Conservation (phyloP, 1,140 invertebrate species). For the Achroia grisella region DNA sequence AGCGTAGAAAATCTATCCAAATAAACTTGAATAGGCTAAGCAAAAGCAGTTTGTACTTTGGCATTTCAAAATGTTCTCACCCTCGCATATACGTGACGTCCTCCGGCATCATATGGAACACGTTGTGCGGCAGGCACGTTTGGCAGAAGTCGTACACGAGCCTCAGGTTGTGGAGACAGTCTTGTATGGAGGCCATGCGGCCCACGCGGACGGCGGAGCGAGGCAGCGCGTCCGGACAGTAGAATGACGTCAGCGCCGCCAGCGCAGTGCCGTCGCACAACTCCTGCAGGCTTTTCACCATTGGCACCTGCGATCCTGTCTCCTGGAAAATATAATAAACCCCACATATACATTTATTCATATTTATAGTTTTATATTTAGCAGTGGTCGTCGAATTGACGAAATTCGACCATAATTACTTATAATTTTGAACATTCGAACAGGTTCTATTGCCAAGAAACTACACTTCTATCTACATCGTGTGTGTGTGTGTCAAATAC, state of each 20-base stretch:
- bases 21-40: too few relatives aligned
- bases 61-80: constrained; percentile 73
- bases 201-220: constrained; percentile 83
- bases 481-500: too few relatives aligned
- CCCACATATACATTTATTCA: too few relatives aligned
- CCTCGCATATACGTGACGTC: constrained; percentile 97
- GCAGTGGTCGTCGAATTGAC: too few relatives aligned
- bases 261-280: constrained; percentile 94
- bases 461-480: too few relatives aligned
- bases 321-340: constrained; percentile 49
- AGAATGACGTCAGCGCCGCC: constrained; percentile 92
- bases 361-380: too few relatives aligned
- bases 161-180: constrained; percentile 95
- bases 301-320: constrained; percentile 36
- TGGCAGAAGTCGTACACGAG: constrained; percentile 92
- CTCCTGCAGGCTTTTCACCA: constrained; percentile 74
- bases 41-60: too few relatives aligned
- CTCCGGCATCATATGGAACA: constrained; percentile 96
- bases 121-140: constrained; percentile 87
- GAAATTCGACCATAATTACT: too few relatives aligned
- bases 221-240: constrained; percentile 91
- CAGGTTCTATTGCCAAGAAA: too few relatives aligned
- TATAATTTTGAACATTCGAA: too few relatives aligned
- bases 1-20: too few relatives aligned
- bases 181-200: constrained; percentile 79